Evolutionary conservation across 2,888 invertebrate species (phyloP), one percentile per base, ranked within the genome.

Genomic region (Balanococcus diminutus): DNA sequence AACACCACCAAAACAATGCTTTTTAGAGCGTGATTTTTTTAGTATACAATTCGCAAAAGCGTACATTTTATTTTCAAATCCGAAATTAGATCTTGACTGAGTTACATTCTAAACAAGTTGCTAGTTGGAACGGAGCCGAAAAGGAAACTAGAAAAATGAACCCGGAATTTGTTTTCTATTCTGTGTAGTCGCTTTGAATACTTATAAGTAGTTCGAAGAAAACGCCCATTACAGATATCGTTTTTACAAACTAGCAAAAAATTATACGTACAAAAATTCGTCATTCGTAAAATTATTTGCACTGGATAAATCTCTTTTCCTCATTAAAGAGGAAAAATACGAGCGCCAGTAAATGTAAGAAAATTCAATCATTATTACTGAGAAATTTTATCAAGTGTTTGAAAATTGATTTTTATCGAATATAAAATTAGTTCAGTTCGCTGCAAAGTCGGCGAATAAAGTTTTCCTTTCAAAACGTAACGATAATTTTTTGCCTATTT

Each of bases 91-190:
- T 79, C 75, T 79, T 2, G 28, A 67, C 75, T 22, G 56, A 56
- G 56, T 79, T 79, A 79, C 36, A 79, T 79, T 79, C 28, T 67
- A 28, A 67, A 67, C 67, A 67, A 67, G 67, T 67, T 56, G 19
- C 1, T 56, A 56, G 56, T 22, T 79, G 75, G 75, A 79, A 79
- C 75, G 75, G 25, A 32, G 75, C 75, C 75, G 36, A 79, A 79
- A 79, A 79, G 75, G 75, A 79, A 79, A 79, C 36, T 36, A 28
- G 75, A 36, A 79, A 79, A 79, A 79, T 79, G 25, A 67, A 67
- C 67, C 67, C 67, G 67, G 67, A 67, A 67, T 67, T 67, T 28
- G 67, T 67, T 67, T 67, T 67, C 67, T 25, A 67, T 67, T 14
- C 28, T 67, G 67, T 67, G 31, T 6, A 28, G 14, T 28, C 16